Conservation (phyloP, 2,888 invertebrate genomes). For the Acrocyrtus sp. region DNA sequence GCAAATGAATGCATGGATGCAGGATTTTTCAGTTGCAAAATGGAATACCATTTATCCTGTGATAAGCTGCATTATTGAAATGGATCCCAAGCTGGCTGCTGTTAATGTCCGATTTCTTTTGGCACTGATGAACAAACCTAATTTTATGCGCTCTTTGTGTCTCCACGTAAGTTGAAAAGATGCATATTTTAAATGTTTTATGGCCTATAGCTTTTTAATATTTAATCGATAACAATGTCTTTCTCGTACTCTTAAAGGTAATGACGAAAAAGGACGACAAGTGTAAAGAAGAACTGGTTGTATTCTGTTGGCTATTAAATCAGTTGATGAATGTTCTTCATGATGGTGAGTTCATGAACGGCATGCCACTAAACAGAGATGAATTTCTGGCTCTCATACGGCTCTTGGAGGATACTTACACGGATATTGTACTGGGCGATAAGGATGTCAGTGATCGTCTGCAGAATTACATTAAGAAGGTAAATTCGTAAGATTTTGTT, state of each 20-base stretch:
- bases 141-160: constrained; percentile 38
- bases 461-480: constrained; percentile 21
- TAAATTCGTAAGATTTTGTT: too few species aligned
- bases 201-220: not conserved
- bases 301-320: constrained; percentile 86
- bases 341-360: constrained; percentile 82
- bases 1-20: constrained; percentile 23
- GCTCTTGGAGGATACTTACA: constrained; percentile 16
- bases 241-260: too few species aligned
- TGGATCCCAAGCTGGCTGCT: constrained; percentile 66
- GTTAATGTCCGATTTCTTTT: constrained; percentile 64
- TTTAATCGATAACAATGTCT: not conserved
- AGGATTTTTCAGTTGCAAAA: constrained; percentile 16
- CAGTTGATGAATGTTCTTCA: constrained; percentile 84
- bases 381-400: constrained; percentile 17
- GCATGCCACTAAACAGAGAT: constrained; percentile 64
- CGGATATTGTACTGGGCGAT: constrained; percentile 40
- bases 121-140: constrained; percentile 33
- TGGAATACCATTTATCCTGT: constrained; percentile 42
- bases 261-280: constrained; percentile 14
- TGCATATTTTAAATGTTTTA: not conserved
- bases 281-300: constrained; percentile 64
- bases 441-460: constrained; percentile 24
- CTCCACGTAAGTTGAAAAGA: constrained; percentile 31
- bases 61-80: constrained; percentile 47